Evolutionary conservation across 2,888 invertebrate genomes (phyloP).

Genomic region (Rhagonycha lutea): DNA sequence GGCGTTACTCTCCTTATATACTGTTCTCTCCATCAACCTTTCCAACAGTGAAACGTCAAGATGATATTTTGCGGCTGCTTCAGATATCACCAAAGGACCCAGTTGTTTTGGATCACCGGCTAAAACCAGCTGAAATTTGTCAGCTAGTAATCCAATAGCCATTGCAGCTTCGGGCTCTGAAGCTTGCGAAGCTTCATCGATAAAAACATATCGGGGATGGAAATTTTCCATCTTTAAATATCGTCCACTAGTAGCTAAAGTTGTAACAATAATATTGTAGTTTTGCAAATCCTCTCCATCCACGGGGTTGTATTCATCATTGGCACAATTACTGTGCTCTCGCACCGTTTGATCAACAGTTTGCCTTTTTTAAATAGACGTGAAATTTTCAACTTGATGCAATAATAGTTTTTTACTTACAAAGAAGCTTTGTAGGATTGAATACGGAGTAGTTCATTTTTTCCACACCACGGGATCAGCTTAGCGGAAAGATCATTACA

Average conservation of each 20-base stretch:
- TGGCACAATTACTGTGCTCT: conserved; percentile 55
- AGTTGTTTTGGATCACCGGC: conserved; percentile 75
- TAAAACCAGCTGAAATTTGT: conserved; percentile 62
- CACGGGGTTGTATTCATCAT: conserved; percentile 53
- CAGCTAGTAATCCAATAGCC: conserved; percentile 55
- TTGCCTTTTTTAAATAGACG: no score
- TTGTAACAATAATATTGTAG: conserved; percentile 65
- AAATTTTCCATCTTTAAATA: no score
- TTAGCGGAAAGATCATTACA: conserved; percentile 66
- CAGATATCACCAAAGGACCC: conserved; percentile 64
- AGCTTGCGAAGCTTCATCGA: conserved; percentile 76
- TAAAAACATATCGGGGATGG: conserved; percentile 69
- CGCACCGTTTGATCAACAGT: no score
- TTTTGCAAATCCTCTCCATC: conserved; percentile 56
- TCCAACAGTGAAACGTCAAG: conserved; percentile 71
- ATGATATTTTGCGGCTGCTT: conserved; percentile 48
- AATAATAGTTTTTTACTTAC: conserved; percentile 45
- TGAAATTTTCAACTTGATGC: no score
- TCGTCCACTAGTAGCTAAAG: conserved; percentile 63
- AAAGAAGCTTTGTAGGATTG: conserved; percentile 52
- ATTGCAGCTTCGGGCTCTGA: conserved; percentile 70
- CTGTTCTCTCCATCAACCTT: conserved; percentile 61
- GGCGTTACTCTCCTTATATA: conserved; percentile 58
- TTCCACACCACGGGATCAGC: conserved; percentile 40
- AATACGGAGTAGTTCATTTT: conserved; percentile 48